Conservation (phyloP, 2,797 vertebrate species). For the Crenichthys baileyi region DNA sequence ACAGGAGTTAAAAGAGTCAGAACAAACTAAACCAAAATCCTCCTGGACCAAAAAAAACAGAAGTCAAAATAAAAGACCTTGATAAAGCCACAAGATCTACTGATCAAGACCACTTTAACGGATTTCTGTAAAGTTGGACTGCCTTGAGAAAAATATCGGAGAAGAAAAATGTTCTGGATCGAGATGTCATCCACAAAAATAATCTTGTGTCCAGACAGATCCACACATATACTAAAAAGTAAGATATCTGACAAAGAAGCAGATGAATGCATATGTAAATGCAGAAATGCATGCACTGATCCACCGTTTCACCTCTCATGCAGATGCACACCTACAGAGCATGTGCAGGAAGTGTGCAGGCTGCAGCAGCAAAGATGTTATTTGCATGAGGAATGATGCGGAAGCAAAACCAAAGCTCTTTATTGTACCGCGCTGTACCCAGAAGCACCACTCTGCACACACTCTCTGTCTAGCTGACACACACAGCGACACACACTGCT, state of each 20-base stretch:
- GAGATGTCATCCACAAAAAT: too few relatives aligned
- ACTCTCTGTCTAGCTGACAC: background rate
- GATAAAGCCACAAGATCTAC: background rate
- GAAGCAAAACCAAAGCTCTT: constrained; percentile 63
- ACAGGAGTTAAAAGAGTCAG: too few relatives aligned
- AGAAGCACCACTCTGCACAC: constrained; percentile 11
- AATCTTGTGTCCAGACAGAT: too few relatives aligned
- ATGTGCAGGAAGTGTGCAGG: constrained; percentile 66
- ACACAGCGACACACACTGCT: constrained; percentile 43
- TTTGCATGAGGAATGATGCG: constrained; percentile 67
- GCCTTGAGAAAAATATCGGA: background rate
- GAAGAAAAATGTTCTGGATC: background rate
- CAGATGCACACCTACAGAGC: constrained; percentile 10
- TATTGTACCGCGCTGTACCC: constrained; percentile 27
- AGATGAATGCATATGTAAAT: background rate
- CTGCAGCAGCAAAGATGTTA: constrained; percentile 56
- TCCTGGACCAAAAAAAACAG: background rate
- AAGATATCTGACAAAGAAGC: too few relatives aligned
- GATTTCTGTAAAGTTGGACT: background rate
- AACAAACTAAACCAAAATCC: background rate
- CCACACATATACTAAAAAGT: too few relatives aligned
- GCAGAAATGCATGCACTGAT: background rate
- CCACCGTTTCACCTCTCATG: background rate
- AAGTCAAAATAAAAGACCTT: background rate
- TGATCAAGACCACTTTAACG: background rate